Percentiles rank a stretch among this genome's conserved stretches.
Conservation (phyloP, 1,140 invertebrate genomes). For the Bombus haemorrhoidalis region DNA sequence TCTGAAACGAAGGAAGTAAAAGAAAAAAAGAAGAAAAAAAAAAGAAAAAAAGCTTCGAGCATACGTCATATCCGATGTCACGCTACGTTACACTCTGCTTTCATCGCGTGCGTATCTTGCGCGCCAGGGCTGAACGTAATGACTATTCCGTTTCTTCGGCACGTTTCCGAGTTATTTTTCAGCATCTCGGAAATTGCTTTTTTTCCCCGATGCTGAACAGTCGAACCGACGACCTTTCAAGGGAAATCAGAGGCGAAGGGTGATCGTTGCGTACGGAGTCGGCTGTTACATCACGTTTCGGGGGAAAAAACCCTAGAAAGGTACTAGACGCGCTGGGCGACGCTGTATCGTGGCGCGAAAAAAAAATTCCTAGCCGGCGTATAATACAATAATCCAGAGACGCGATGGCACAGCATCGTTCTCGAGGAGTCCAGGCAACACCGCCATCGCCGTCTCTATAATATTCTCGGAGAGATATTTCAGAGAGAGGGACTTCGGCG, state of each 20-base stretch:
- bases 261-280: background rate
- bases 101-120: slow-evolving; percentile 2
- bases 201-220: background rate
- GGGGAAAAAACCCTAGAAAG: background rate
- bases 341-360: background rate
- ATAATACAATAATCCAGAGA: slow-evolving; percentile 53
- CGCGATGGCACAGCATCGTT: slow-evolving; percentile 39
- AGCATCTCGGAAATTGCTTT: background rate
- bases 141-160: background rate
- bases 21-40: background rate
- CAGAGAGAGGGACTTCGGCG: slow-evolving; percentile 68
- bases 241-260: background rate
- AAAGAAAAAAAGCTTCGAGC: background rate
- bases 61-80: background rate
- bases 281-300: background rate
- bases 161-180: slow-evolving; percentile 27
- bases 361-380: slow-evolving; percentile 23
- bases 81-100: background rate
- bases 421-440: slow-evolving; percentile 39
- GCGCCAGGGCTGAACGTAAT: background rate
- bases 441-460: slow-evolving; percentile 64
- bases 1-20: background rate
- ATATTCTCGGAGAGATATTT: slow-evolving; percentile 79
- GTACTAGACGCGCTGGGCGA: background rate
- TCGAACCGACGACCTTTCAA: background rate